Percentiles rank a stretch among this genome's conserved stretches.
These are phyloP conservation scores for Scaptomyza parva DNA, from an alignment of 2,888 invertebrate species.

Conservation along the genomic window DNA sequence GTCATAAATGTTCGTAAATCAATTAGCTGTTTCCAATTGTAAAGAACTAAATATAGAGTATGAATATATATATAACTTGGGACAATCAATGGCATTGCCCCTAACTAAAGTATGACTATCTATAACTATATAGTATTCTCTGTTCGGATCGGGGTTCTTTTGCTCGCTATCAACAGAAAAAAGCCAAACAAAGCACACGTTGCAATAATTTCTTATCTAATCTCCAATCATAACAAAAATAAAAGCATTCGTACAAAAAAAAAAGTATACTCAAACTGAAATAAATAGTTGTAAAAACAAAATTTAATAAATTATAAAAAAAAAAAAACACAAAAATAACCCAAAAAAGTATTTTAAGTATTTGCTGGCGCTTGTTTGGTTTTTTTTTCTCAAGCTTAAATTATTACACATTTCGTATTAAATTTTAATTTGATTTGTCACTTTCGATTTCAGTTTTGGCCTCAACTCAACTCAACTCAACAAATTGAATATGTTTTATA, in stretches of 20 bases:
- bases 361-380: conserved; percentile 3
- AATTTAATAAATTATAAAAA: conserved; percentile 58
- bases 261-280: conserved; percentile 45
- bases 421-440: conserved; percentile 71
- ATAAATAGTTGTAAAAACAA: conserved; percentile 66
- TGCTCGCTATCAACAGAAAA: conserved; percentile 50
- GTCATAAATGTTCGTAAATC: conserved; percentile 70
- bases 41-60: neutral
- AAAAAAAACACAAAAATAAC: conserved; percentile 9
- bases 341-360: conserved; percentile 2
- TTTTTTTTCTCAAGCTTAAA: conserved; percentile 26
- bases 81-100: conserved; percentile 18
- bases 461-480: no score
- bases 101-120: conserved; percentile 3
- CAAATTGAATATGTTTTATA: conserved; percentile 77
- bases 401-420: conserved; percentile 37
- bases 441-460: conserved; percentile 49
- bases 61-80: neutral
- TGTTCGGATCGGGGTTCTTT: neutral
- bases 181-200: conserved; percentile 60
- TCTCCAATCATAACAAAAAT: conserved; percentile 76
- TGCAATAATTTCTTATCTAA: conserved; percentile 79
- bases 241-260: conserved; percentile 59
- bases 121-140: neutral
- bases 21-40: conserved; percentile 54